Evolutionary conservation across 2,888 invertebrate genomes (phyloP).

Genomic region (Acheta domesticus): DNA sequence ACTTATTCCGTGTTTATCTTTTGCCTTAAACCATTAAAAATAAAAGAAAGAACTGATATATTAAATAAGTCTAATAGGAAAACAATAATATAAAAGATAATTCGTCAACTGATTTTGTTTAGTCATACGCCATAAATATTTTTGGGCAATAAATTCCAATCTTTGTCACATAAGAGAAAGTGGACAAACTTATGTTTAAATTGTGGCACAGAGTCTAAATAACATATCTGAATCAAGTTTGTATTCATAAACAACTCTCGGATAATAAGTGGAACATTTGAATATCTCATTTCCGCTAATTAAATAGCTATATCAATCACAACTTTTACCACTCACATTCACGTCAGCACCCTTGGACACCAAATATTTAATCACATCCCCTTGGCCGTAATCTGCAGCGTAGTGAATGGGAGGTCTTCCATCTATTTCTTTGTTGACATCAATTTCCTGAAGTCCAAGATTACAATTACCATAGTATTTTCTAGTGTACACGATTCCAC

Average conservation of each 20-base stretch:
- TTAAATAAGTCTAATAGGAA: not conserved
- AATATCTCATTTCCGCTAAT: not conserved
- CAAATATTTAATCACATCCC: constrained; percentile 81
- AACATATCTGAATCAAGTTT: not conserved
- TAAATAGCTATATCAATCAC: too few relatives aligned
- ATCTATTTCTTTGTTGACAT: constrained; percentile 83
- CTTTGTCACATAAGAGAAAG: too few relatives aligned
- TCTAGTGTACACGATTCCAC: not conserved
- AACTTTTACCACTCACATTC: constrained; percentile 65
- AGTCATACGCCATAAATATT: too few relatives aligned
- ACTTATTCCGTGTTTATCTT: constrained; percentile 93
- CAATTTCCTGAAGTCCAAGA: constrained; percentile 60
- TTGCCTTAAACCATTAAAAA: constrained; percentile 60
- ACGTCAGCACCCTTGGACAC: constrained; percentile 87
- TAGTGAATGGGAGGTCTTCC: constrained; percentile 87
- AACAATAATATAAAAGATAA: not conserved
- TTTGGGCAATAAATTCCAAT: too few relatives aligned
- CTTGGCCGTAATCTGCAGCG: constrained; percentile 96
- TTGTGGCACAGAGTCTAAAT: too few relatives aligned
- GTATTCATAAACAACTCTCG: not conserved
- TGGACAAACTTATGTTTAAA: too few relatives aligned
- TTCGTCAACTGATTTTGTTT: too few relatives aligned
- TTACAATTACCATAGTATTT: not conserved
- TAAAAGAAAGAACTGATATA: not conserved
- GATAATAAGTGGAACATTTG: not conserved